Conservation (phyloP, 2,888 invertebrate genomes). For the Onthophagus sagittarius region DNA sequence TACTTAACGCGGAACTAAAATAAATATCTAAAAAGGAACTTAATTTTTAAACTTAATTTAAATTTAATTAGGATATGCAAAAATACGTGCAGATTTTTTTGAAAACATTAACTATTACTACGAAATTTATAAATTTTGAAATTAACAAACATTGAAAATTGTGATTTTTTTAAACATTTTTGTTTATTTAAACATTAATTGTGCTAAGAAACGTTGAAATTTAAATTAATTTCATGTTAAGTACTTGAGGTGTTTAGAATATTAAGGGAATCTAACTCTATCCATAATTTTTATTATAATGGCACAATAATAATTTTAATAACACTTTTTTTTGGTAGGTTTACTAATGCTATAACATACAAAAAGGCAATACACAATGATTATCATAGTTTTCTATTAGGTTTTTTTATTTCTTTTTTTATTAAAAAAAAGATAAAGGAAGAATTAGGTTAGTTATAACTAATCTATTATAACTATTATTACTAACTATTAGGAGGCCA, state of each 20-base stretch:
- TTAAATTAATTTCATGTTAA: background rate
- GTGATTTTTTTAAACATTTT: no score
- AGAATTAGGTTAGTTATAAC: background rate
- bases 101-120: no score
- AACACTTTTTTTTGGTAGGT: conserved; percentile 16
- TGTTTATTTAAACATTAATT: no score
- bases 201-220: no score
- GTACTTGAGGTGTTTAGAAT: conserved; percentile 3
- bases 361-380: conserved; percentile 45
- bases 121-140: no score
- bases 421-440: background rate
- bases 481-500: conserved; percentile 5
- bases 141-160: no score
- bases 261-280: conserved; percentile 4
- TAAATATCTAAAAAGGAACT: no score
- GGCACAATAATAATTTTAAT: conserved; percentile 12
- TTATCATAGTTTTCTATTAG: conserved; percentile 34
- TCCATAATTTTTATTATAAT: conserved; percentile 6
- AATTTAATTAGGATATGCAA: no score
- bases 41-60: no score
- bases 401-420: background rate
- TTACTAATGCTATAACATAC: conserved; percentile 21
- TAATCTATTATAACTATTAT: background rate
- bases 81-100: no score
- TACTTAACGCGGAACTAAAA: no score